Base-by-base conservation (phyloP, 2,797 vertebrate species). In the Eulemur mongoz region DNA sequence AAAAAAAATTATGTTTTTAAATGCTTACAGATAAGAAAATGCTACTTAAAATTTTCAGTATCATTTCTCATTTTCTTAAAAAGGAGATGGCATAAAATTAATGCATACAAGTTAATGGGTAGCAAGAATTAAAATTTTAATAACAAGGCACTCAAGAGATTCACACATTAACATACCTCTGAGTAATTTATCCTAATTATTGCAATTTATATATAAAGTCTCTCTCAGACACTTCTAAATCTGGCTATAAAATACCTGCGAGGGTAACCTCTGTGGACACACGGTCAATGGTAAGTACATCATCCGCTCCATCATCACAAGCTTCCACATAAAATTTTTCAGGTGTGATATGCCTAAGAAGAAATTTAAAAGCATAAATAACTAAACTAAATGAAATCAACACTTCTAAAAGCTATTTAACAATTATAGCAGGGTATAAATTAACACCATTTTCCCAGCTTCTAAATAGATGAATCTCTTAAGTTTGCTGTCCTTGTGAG, bases 281-380 rank as follows among this genome's bases (percentile, higher is more conserved):
- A 88, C 99, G 98, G 96, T 99, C 99, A 69, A 99, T 99, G 48
- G 98, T 98, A 91, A 99, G 99, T 13, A 99, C 99, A 3, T 99
- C 99, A 81, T 98, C 98, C 0, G 98, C 98, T 81, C 99, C 99
- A 90, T 99, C 99, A 43, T 99, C 99, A 90, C 99, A 99, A 40
- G 99, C 99, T 98, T 99, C 99, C 15, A 99, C 98, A 87, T 99
- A 99, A 93, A 99, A 99, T 97, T 99, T 99, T 97, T 99, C 99
- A 4, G 99, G 99, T 0, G 99, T 99, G 93, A 98, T 99, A 85
- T 99, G 99, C 97, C 99, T 99, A 50, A 63, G 93, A 65, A 91
- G 84, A 97, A 94, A 63, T 25, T 20, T 57, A 75, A 94, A 91
- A 84, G 45, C 48, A 76, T 13, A 63, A 97, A 75, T 88, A 89